Evolutionary conservation across 2,797 vertebrate species (phyloP).

Genomic region (Selene dorsalis): DNA sequence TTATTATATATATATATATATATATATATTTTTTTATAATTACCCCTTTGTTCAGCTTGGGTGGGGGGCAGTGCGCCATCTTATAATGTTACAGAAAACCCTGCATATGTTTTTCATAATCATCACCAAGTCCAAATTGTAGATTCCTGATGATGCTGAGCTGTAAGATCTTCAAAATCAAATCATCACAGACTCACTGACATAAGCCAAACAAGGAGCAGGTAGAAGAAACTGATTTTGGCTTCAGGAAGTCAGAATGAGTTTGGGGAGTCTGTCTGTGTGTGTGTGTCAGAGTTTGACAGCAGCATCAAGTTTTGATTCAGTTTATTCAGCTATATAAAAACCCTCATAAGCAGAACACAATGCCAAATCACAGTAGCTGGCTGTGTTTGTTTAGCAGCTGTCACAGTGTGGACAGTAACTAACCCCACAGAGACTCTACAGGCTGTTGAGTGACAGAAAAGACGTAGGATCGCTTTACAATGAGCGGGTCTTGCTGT

Average conservation of each 20-base stretch:
- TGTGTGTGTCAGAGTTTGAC: background rate
- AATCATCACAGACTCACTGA: background rate
- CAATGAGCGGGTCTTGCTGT: constrained; percentile 49
- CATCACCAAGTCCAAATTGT: no score
- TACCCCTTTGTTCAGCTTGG: no score
- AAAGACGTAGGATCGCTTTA: constrained; percentile 40
- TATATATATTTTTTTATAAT: no score
- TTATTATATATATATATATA: no score
- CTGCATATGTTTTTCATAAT: no score
- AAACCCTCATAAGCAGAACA: constrained; percentile 2
- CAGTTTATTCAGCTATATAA: background rate
- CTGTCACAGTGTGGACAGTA: constrained; percentile 21
- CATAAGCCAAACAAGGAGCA: background rate
- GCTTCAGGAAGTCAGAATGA: no score
- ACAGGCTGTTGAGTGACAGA: constrained; percentile 44
- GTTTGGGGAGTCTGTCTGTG: background rate
- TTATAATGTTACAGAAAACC: no score
- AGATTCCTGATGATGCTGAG: no score
- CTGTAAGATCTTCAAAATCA: no score
- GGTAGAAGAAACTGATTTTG: background rate
- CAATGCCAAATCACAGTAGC: background rate
- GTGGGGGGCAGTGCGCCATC: no score
- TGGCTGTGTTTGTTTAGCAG: constrained; percentile 17
- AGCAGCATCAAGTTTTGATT: background rate
- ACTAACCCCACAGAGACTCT: constrained; percentile 19